Evolutionary conservation across 2,888 invertebrate genomes (phyloP), one percentile per base, ranked within the genome.

Genomic region (Vesta saturnalis): DNA sequence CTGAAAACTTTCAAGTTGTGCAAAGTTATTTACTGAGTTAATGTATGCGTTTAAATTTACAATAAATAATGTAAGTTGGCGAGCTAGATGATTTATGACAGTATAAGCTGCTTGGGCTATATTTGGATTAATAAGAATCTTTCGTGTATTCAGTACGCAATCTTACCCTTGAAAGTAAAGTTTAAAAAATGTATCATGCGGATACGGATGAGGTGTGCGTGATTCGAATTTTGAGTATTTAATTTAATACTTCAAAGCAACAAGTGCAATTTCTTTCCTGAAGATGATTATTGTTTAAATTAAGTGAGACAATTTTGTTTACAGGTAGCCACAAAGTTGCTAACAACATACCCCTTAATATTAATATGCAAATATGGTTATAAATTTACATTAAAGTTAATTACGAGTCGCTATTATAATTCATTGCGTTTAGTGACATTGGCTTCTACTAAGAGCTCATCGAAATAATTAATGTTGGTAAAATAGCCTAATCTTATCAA

Each of bases 351-450:
- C 46, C 39, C 23, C n/a, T 23, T 60, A 22, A 52, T 47, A 60
- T 70, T 70, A 72, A 30, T 60, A 72, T 70, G 72, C 72, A 72
- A 72, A 72, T 70, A 46, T 58, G 66, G 71, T 71, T 71, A 68
- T 69, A 70, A 70, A 70, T 70, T 72, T 70, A 66, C 64, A 70
- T 72, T 72, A 69, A 72, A 66, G 69, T 69, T 70, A 72, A 72
- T 72, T 72, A 64, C 67, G 19, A 21, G 23, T 35, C 59, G 64
- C 72, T 60, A 72, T 72, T 72, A 72, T 70, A 72, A 72, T 72
- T 72, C 72, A 67, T 69, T 62, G 66, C 61, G 71, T 67, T 66
- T 69, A 64, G 68, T 39, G 60, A 54, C 55, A 54, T 18, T 60
- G 60, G 49, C 6, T 65, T 59, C 57, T 39, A 22, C 22, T 12